These are phyloP conservation scores for Hirundichthys speculiger DNA, from an alignment of 2,113 vertebrate species.

Conservation along the genomic window DNA sequence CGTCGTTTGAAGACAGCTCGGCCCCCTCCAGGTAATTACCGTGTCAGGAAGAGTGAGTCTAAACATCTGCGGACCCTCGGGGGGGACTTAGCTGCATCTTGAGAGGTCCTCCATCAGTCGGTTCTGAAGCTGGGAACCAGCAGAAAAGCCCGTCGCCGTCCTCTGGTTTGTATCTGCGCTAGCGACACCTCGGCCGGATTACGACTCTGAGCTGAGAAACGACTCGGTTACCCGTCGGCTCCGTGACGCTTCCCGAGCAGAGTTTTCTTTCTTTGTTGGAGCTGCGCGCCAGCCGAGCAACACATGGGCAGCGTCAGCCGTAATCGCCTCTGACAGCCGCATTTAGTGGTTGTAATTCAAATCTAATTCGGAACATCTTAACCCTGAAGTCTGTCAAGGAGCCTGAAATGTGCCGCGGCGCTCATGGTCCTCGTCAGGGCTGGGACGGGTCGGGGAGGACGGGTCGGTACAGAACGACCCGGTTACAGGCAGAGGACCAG, in stretches of 20 bases:
- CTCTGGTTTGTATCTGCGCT: background rate
- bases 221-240: conserved; percentile 70
- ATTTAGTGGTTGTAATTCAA: conserved; percentile 99
- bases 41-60: conserved; percentile 92
- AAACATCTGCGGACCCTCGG: conserved; percentile 86
- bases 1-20: conserved; percentile 91
- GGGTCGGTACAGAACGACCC: conserved; percentile 81
- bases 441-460: conserved; percentile 93
- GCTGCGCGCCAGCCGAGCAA: conserved; percentile 83
- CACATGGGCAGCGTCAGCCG: conserved; percentile 94
- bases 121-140: background rate
- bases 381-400: conserved; percentile 95
- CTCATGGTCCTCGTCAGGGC: conserved; percentile 84
- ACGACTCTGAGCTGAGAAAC: conserved; percentile 72
- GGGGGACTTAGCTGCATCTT: conserved; percentile 82
- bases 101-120: conserved; percentile 72
- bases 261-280: conserved; percentile 98
- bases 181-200: conserved; percentile 45
- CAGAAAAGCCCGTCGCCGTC: background rate
- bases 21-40: conserved; percentile 85
- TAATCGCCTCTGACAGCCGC: conserved; percentile 98
- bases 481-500: background rate
- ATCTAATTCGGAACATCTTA: conserved; percentile 99
- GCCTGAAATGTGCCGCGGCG: conserved; percentile 90
- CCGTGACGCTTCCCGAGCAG: no score